Percentiles rank a stretch among this genome's conserved stretches.
Evolutionary conservation across 2,888 invertebrate genomes (phyloP).

Genomic region (Stegana nigrithorax): DNA sequence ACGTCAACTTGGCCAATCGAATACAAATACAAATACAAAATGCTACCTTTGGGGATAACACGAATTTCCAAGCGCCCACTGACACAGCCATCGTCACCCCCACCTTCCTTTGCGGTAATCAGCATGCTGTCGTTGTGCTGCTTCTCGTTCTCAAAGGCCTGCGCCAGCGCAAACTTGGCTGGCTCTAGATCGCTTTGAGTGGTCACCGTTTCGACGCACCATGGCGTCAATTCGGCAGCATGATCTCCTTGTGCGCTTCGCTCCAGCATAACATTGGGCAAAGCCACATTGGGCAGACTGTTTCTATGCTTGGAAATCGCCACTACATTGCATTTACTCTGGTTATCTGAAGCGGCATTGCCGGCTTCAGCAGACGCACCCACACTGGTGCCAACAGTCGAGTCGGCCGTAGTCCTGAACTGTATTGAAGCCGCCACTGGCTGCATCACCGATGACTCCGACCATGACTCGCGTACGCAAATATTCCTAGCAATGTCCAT

Average conservation of each 20-base stretch:
- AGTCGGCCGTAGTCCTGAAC: constrained; percentile 19
- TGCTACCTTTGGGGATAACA: constrained; percentile 72
- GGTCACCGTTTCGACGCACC: constrained; percentile 42
- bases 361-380: neutral
- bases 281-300: constrained; percentile 65
- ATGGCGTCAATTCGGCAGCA: constrained; percentile 28
- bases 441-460: constrained; percentile 40
- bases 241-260: neutral
- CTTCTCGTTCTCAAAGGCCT: too few species aligned
- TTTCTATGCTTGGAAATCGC: constrained; percentile 53
- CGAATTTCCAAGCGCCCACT: constrained; percentile 87
- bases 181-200: constrained; percentile 38
- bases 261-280: constrained; percentile 44
- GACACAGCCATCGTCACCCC: constrained; percentile 70
- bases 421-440: constrained; percentile 11
- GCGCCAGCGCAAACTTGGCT: constrained; percentile 19
- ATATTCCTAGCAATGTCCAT: constrained; percentile 88
- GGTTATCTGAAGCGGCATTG: constrained; percentile 22
- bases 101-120: constrained; percentile 25
- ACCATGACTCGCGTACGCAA: constrained; percentile 71
- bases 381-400: constrained; percentile 36
- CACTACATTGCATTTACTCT: neutral
- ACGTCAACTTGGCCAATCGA: too few species aligned
- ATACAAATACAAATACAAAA: neutral
- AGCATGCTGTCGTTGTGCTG: constrained; percentile 25